Evolutionary conservation across 2,888 invertebrate species (phyloP).

Genomic region (Choreutis nemorana): DNA sequence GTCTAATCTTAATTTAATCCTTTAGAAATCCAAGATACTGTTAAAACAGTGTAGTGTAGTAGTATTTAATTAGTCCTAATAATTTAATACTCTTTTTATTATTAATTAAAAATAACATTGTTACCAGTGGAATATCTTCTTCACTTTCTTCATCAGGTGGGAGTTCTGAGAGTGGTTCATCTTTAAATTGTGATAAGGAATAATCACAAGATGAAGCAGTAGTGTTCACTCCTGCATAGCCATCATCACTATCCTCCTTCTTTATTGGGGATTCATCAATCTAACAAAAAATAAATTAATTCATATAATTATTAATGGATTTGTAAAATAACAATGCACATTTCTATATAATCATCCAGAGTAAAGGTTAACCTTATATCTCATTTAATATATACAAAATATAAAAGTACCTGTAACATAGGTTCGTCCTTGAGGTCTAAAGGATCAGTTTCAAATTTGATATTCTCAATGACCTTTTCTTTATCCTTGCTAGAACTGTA

Average conservation of each 20-base stretch:
- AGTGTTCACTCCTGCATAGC: conserved; percentile 51
- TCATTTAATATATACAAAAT: too few species aligned
- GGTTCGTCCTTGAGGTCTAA: conserved; percentile 45
- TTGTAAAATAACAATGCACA: too few species aligned
- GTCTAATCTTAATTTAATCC: too few species aligned
- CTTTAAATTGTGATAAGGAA: conserved; percentile 73
- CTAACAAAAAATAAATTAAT: too few species aligned
- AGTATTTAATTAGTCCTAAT: conserved; percentile 2
- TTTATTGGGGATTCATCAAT: too few species aligned
- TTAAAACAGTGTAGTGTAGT: too few species aligned
- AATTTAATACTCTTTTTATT: too few species aligned
- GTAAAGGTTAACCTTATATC: too few species aligned
- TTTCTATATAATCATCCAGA: too few species aligned
- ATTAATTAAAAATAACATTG: conserved; percentile 11
- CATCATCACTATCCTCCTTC: conserved; percentile 49
- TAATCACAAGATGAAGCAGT: conserved; percentile 77
- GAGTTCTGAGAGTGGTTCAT: conserved; percentile 58
- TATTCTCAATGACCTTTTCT: conserved; percentile 31
- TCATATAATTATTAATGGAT: too few species aligned
- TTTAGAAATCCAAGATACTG: too few species aligned
- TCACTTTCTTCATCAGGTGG: conserved; percentile 69
- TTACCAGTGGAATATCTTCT: conserved; percentile 80
- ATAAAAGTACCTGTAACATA: too few species aligned
- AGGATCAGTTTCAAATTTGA: conserved; percentile 32
- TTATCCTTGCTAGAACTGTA: conserved; percentile 43